Evolutionary conservation across 2,888 invertebrate genomes (phyloP).

Genomic region (Amphipyra tragopoginis): DNA sequence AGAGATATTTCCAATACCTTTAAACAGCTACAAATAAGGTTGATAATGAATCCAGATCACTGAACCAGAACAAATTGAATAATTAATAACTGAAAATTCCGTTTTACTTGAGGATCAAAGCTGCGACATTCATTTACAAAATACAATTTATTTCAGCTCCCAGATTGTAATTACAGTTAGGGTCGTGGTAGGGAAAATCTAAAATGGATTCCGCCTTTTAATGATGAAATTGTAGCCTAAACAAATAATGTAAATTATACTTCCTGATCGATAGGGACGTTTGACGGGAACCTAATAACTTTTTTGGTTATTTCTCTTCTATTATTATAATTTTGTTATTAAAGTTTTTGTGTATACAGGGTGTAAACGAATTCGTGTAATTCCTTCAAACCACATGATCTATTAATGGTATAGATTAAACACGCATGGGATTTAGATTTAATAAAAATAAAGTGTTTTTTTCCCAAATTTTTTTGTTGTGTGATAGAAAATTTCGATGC

Average conservation of each 20-base stretch:
- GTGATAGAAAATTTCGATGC: too few relatives aligned
- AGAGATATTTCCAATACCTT: too few relatives aligned
- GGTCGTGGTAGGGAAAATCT: constrained; percentile 38
- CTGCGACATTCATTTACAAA: constrained; percentile 59
- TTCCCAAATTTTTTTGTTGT: too few relatives aligned
- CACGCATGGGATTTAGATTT: too few relatives aligned
- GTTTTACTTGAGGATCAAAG: constrained; percentile 60
- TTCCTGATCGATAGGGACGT: constrained; percentile 10
- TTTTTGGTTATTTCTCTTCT: background rate
- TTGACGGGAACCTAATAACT: background rate
- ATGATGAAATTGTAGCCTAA: constrained; percentile 44
- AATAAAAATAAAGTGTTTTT: too few relatives aligned
- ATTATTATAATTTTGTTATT: too few relatives aligned
- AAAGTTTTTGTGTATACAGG: too few relatives aligned
- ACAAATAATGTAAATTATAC: constrained; percentile 41
- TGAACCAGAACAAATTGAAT: constrained; percentile 66
- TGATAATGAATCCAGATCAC: constrained; percentile 63
- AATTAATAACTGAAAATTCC: constrained; percentile 69
- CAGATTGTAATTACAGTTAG: constrained; percentile 48
- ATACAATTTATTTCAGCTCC: constrained; percentile 56
- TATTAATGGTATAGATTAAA: too few relatives aligned
- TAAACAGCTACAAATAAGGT: background rate
- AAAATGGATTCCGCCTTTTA: constrained; percentile 45
- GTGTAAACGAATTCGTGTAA: too few relatives aligned
- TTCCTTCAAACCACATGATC: too few relatives aligned